Evolutionary conservation across 2,888 invertebrate species (phyloP).

Genomic region (Latheticus oryzae): DNA sequence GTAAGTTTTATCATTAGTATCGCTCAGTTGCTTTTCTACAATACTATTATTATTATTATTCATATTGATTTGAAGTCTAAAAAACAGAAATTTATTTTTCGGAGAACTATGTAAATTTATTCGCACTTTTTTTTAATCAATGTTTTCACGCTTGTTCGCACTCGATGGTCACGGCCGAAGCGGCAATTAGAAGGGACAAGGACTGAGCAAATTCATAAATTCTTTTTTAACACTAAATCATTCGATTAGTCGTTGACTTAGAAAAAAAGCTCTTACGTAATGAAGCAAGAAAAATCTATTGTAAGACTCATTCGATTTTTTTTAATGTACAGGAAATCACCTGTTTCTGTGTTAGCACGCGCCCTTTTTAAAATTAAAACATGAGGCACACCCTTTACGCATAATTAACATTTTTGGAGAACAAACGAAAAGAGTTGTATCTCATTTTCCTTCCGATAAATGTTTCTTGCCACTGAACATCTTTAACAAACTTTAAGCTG

Average conservation of each 20-base stretch:
- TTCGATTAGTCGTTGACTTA: conserved; percentile 4
- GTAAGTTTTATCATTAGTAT: conserved; percentile 68
- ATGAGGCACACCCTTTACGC: conserved; percentile 29
- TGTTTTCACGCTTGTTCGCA: conserved; percentile 37
- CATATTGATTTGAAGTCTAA: conserved; percentile 28
- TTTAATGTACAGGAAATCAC: conserved; percentile 27
- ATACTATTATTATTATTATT: background rate
- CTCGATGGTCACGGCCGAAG: conserved; percentile 41
- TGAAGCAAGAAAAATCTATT: conserved; percentile 22
- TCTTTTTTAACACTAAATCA: conserved; percentile 31
- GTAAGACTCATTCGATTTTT: conserved; percentile 18
- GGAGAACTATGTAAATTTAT: conserved; percentile 24
- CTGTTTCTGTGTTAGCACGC: conserved; percentile 21
- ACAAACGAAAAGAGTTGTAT: too few species aligned
- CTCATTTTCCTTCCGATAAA: too few species aligned
- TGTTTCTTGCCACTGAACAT: too few species aligned
- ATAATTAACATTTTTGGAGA: conserved; percentile 25
- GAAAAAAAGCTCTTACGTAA: conserved; percentile 31
- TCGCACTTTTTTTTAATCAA: conserved; percentile 28
- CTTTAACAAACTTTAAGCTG: too few species aligned
- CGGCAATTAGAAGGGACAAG: conserved; percentile 42
- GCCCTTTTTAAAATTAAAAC: conserved; percentile 25
- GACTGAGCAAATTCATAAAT: conserved; percentile 34
- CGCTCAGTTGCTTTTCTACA: background rate
- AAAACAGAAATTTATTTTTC: conserved; percentile 35